Base-by-base conservation (phyloP, 2,113 vertebrate genomes). In the Microcebus lehilahytsara region DNA sequence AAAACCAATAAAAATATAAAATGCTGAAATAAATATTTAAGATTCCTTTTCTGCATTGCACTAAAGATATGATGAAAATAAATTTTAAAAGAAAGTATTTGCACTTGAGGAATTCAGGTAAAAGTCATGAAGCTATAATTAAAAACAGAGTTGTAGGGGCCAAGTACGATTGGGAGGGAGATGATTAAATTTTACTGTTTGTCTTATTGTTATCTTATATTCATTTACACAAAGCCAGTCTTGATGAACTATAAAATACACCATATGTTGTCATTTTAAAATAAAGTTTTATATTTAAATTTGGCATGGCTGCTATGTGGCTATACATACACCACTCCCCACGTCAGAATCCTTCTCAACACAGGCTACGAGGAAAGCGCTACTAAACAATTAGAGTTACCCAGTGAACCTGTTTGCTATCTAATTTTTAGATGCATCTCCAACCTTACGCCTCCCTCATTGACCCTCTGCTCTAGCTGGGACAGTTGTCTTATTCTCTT, bases 21-120 rank as follows among this genome's bases (percentile, higher is more conserved):
- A 92, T 95, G 89, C n/a, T 40, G 42, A 97, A 97, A 93, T 92
- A 98, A 98, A 98, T 98, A 97, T 94, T 98, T 98, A 96, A 85
- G 96, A 87, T 98, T 98, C 91, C 62, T 98, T 98, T 97, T 98
- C 90, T 97, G 77, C 93, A 84, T 97, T 95, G 22, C 88, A 64
- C 96, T 96, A 84, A 97, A 98, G 95, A 97, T 58, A 93, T 74
- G 75, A 97, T 97, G 69, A 97, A 97, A 92, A 67, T 95, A 97
- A 92, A 97, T 97, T 95, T 97, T 93, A 96, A 96, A 97, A 75
- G 60, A 97, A 98, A 97, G 67, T 56, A 97, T 98, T 98, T 98
- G n/a, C 60, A 64, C n/a, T 97, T 72, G 49, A 96, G 93, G 60
- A 95, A 97, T 97, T 98, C 86, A 96, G 96, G 85, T 98, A 96